Base-by-base conservation (phyloP, 2,113 vertebrate genomes). In the Nesoenas mayeri region DNA sequence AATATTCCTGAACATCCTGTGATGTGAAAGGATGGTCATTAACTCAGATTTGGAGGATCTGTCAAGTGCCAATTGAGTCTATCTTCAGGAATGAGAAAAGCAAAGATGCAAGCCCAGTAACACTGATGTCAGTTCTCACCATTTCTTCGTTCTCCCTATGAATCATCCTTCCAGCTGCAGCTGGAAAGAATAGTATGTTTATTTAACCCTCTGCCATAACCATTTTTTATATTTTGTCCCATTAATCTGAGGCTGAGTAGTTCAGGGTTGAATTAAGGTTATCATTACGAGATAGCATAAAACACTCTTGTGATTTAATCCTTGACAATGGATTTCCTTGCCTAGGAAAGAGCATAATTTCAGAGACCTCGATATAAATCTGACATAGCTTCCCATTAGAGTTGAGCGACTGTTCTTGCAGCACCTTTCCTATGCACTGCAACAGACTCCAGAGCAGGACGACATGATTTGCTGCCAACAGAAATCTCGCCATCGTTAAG, bases 291-390 rank as follows among this genome's bases (percentile, higher is more conserved):
- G 47, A 70, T 19, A 74, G 22, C 20, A 82, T 73, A 56, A 89
- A 89, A 66, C 47, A 77, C n/a, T 58, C 6, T 15, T 70, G 47
- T 25, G 79, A 95, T 96, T 96, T 93, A 91, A 85, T 85, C 50
- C 60, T 70, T 70, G 51, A 80, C 36, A 88, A 62, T 80, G 47
- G 67, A 79, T 74, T 89, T 91, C 82, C 22, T 91, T 11, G 7
- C 28, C 71, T 40, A 79, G 29, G 40, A 79, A 92, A 70, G n/a
- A 82, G 22, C 66, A 62, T 70, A 6, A 66, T 93, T 88, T 91
- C 82, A 93, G 85, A 25, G 60, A 79, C 58, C 20, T 15, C 12
- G 4, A 38, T 54, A 88, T 94, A 96, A 94, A 95, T 85, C 87
- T 96, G 85, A 87, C 73, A 91, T 11, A 81, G 29, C 9, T 73